Evolutionary conservation across 2,888 invertebrate species (phyloP), one percentile per base, ranked within the genome.

Genomic region (Ormyrus pomaceus): DNA sequence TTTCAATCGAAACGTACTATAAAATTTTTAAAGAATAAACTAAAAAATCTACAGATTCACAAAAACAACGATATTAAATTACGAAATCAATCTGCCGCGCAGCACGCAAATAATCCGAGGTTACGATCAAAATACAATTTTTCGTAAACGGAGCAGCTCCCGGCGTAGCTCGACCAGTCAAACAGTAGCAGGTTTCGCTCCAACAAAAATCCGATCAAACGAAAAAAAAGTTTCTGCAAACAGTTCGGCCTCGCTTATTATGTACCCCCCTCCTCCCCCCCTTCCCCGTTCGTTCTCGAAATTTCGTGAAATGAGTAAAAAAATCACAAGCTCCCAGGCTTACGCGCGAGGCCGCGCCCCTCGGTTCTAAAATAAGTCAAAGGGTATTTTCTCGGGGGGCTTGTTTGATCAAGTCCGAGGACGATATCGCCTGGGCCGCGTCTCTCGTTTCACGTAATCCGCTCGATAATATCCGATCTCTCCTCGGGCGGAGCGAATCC

Each of bases 371-470:
- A 80, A 82, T 82, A 82, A 82, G 77, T 82, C 80, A 80, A 82
- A 70, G 80, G 80, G 75, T 80, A 75, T 72, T 72, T 69, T 64
- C 75, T 72, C 75, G 56, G 50, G 62, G 65, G 65, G 55, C 72
- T 71, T 76, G 77, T 79, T 79, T 77, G 74, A 79, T 76, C 79
- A 71, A 77, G 46, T 48, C 11, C 11, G 50, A 50, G 45, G 51
- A 11, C 51, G 58, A 51, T 46, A 61, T 50, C 68, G 68, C 51
- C 10, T 9, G 10, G 53, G 3, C 48, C 61, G 46, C 64, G 71
- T 71, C 75, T 82, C 82, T 46, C 78, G 75, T 80, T 82, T 80
- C 79, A 53, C 79, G 64, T 81, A 82, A 82, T 82, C 81, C 79
- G 73, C 76, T 76, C 65, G 73, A 73, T 68, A 78, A 76, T 77